phyloP scores from a whole-genome alignment of 2,888 invertebrate genomes.

The Taenaris catops region DNA sequence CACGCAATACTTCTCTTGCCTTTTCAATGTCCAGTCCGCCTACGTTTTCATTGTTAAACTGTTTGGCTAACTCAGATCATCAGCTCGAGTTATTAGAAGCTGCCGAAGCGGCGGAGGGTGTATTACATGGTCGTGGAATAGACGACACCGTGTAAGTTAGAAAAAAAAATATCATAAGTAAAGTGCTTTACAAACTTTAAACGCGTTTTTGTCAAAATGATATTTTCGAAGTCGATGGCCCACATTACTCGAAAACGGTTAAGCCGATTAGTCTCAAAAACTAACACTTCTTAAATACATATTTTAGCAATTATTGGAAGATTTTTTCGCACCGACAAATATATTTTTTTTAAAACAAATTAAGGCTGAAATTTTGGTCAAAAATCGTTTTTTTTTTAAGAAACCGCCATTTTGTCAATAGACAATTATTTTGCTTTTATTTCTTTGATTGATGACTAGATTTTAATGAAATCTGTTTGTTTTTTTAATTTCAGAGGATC shows the following conservation, averaged over 20 bases:
- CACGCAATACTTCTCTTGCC: too few species aligned
- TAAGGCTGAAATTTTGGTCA: conserved; percentile 1
- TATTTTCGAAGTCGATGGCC: conserved; percentile 14
- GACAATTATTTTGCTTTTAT: too few species aligned
- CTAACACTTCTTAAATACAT: conserved; percentile 16
- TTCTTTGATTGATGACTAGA: too few species aligned
- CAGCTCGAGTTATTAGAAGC: conserved; percentile 12
- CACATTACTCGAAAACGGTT: conserved; percentile 15
- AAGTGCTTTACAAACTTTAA: conserved; percentile 9
- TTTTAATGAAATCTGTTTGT: not conserved
- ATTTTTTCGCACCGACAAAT: conserved; percentile 1
- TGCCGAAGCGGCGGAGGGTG: conserved; percentile 8
- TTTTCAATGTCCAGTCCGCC: too few species aligned
- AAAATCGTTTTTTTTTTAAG: too few species aligned
- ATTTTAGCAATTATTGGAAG: conserved; percentile 9
- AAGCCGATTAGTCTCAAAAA: conserved; percentile 16
- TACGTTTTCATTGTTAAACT: too few species aligned
- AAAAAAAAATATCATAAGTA: conserved; percentile 9
- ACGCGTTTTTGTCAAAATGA: conserved; percentile 15
- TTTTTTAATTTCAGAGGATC: too few species aligned
- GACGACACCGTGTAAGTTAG: conserved; percentile 14
- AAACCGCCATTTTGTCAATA: too few species aligned
- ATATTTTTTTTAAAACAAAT: conserved; percentile 5
- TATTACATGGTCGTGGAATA: conserved; percentile 13
- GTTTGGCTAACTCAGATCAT: too few species aligned